Evolutionary conservation across 2,113 vertebrate genomes (phyloP), one percentile per base, ranked within the genome.

Genomic region (Esox niger): DNA sequence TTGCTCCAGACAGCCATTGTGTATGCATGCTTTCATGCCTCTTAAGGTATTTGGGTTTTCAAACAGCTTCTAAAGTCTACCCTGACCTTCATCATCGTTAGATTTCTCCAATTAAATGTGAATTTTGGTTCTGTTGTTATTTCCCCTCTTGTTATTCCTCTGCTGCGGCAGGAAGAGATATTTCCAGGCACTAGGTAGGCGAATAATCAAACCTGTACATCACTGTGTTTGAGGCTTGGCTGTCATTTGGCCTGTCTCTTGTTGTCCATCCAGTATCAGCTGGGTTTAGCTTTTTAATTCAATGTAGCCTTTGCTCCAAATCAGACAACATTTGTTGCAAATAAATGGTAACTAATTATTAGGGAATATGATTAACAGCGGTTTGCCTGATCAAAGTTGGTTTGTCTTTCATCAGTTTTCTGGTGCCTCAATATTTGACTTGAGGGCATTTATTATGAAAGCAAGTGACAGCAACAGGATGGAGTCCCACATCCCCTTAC

Each of bases 91-190:
- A 27, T 63, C 30, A 29, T 30, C 8, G 15, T n/a, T 9, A 27
- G 67, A 25, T 54, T 63, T 63, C 26, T 31, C 30, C 43, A 58
- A 71, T 84, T 71, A 75, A 46, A 11, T 30, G 26, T 62, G 64
- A 66, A 70, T 66, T 25, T 59, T n/a, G 65, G 58, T 52, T 38
- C 29, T 61, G 9, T n/a, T 54, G 29, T 31, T 21, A 54, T 64
- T 43, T 32, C 58, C 25, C 2, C 9, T 31, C n/a, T 26, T n/a
- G n/a, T n/a, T n/a, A n/a, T n/a, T n/a, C n/a, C n/a, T 20, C 64
- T 38, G 32, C 38, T 29, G 54, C 25, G 43, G 52, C 63, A 70
- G 56, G 46, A 27, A 52, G 68, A 67, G 56, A 72, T 74, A 55
- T 64, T 77, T 52, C 49, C 27, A 64, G 68, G 21, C 56, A 59